Conservation (phyloP, 2,113 vertebrate species). For the Apistogramma diplotaenia region DNA sequence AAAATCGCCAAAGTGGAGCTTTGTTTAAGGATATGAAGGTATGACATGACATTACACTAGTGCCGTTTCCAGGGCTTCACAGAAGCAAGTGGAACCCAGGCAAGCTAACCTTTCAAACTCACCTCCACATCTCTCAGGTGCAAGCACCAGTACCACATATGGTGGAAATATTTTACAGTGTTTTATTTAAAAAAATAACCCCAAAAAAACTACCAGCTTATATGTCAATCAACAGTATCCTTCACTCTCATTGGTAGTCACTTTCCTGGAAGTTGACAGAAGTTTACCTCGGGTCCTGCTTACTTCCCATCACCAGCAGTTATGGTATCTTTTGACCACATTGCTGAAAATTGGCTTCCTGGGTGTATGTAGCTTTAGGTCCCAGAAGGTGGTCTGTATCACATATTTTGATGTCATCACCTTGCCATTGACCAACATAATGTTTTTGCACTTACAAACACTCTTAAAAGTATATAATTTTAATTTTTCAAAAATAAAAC, state of each 20-base stretch:
- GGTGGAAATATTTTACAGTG: background rate
- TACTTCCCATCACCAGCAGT: background rate
- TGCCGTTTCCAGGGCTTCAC: background rate
- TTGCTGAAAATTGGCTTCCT: background rate
- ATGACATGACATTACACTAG: background rate
- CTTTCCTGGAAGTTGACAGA: background rate
- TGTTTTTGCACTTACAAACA: background rate
- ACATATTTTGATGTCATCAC: background rate
- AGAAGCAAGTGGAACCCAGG: background rate
- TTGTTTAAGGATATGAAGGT: background rate
- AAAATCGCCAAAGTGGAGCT: background rate
- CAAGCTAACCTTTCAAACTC: too few species aligned
- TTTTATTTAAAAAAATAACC: background rate
- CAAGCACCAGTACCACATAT: background rate
- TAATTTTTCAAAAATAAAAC: background rate
- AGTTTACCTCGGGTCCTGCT: background rate
- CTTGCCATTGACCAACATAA: background rate
- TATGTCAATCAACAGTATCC: background rate
- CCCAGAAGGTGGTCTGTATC: background rate
- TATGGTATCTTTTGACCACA: background rate
- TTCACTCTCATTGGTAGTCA: background rate
- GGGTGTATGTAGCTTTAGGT: background rate
- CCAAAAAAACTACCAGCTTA: background rate
- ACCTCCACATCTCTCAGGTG: background rate
- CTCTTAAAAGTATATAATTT: background rate